Percentiles rank a stretch among this genome's conserved stretches.
phyloP scores from a whole-genome alignment of 2,797 vertebrate species.

The Myotis planiceps region DNA sequence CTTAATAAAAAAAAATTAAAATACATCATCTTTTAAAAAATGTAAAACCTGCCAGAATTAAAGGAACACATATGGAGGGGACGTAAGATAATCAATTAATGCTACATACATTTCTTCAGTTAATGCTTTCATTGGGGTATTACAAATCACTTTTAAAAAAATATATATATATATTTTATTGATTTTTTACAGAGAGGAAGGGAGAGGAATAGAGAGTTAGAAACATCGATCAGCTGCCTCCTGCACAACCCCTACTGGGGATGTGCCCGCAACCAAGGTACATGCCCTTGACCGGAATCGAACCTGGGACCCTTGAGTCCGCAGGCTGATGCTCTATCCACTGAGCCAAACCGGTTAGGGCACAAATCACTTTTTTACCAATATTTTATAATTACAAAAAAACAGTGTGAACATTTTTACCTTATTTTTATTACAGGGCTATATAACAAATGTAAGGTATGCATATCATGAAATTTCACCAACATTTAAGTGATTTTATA shows the following conservation, averaged over 20 bases:
- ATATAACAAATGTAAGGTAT: neutral
- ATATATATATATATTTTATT: too few relatives aligned
- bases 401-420: neutral
- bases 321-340: too few relatives aligned
- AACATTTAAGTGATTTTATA: conserved; percentile 18
- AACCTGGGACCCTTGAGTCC: too few relatives aligned
- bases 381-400: neutral
- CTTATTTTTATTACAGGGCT: conserved; percentile 1
- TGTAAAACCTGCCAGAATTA: neutral
- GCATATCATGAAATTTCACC: conserved; percentile 4
- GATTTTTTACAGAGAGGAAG: too few relatives aligned
- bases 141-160: neutral
- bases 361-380: neutral
- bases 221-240: too few relatives aligned
- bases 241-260: too few relatives aligned
- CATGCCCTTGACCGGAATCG: too few relatives aligned
- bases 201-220: too few relatives aligned
- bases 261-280: too few relatives aligned
- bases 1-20: neutral
- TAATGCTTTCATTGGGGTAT: neutral
- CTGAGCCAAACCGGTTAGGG: too few relatives aligned
- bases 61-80: neutral
- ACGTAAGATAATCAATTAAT: neutral
- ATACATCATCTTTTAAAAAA: neutral
- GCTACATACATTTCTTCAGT: neutral